Evolutionary conservation across 2,113 vertebrate genomes (phyloP), one percentile per base, ranked within the genome.

Genomic region (Rhineura floridana): DNA sequence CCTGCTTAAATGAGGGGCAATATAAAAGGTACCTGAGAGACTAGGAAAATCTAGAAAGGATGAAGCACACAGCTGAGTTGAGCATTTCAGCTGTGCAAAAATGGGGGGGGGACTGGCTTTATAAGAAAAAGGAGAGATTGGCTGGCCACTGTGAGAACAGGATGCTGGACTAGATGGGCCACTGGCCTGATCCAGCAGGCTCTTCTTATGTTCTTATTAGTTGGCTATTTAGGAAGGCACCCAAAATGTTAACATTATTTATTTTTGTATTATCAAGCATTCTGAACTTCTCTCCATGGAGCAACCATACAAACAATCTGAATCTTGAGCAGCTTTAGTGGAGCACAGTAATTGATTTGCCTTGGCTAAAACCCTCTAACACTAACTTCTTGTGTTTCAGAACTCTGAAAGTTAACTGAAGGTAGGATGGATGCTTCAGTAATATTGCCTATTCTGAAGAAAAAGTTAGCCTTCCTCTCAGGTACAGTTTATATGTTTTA

Each of bases 401-500:
- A 94, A 87, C 88, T 89, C 87, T 36, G 44, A 83, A 93, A 90
- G 52, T 87, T 92, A 88, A 25, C 77, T 83, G 90, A 90, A 94
- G 59, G 84, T 93, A 96, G 89, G 87, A 99, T 98, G 98, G 99
- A 99, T 91, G 99, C 99, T 4, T 98, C 97, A 73, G 96, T 91
- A 95, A 99, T 99, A 95, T 91, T 99, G 94, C 97, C 98, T 23
- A 96, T 99, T 93, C 96, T 99, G 93, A 99, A 99, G 97, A 99
- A 99, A 96, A 99, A 98, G 84, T 95, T 99, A 92, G 99, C 99
- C 85, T 99, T 99, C 94, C 97, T 99, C 92, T 99, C 99, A 97
- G 99, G 99, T 99, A 97, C 3, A 19, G n/a, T 92, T 93, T 94
- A 36, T 81, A 25, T 72, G 36, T 90, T 28, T 87, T 93, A 33